Evolutionary conservation across 2,888 invertebrate species (phyloP).

Genomic region (Drosophila quasianomalipes): DNA sequence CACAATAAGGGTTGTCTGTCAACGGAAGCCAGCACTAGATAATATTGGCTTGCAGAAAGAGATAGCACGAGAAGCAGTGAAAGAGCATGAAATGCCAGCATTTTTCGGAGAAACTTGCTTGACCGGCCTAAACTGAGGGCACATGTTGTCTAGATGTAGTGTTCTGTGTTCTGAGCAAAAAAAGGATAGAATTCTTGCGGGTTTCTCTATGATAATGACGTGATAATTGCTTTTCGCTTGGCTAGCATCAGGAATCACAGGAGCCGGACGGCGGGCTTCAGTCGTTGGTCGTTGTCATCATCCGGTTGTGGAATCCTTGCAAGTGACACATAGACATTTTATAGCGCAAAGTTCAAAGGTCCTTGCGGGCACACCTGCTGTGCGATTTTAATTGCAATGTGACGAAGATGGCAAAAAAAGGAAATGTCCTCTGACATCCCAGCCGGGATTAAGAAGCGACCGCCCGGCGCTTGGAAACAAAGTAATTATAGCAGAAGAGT

Average conservation of each 20-base stretch:
- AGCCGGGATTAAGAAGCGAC: constrained; percentile 64
- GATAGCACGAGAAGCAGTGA: not conserved
- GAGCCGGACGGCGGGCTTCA: not conserved
- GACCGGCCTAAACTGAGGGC: constrained; percentile 20
- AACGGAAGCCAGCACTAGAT: constrained; percentile 54
- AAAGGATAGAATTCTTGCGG: constrained; percentile 34
- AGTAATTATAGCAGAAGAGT: constrained; percentile 63
- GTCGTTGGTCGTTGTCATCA: constrained; percentile 23
- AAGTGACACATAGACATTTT: constrained; percentile 82
- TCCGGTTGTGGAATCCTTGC: constrained; percentile 83
- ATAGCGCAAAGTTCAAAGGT: constrained; percentile 80
- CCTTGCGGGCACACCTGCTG: constrained; percentile 78
- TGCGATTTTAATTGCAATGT: constrained; percentile 83
- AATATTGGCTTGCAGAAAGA: constrained; percentile 11
- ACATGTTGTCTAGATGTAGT: not conserved
- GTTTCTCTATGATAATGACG: constrained; percentile 71
- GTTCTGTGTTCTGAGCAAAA: not conserved
- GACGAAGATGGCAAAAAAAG: constrained; percentile 68
- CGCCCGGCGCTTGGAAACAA: constrained; percentile 73
- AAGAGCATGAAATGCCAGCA: constrained; percentile 2
- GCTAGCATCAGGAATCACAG: constrained; percentile 25
- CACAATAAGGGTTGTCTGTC: constrained; percentile 71
- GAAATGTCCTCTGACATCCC: constrained; percentile 25
- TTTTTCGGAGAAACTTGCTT: constrained; percentile 34
- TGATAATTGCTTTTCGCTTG: constrained; percentile 72